A percentile compares a stretch with the other conserved stretches of the same genome.
Evolutionary conservation across 2,797 vertebrate species (phyloP).

Genomic region (Staurois parvus): DNA sequence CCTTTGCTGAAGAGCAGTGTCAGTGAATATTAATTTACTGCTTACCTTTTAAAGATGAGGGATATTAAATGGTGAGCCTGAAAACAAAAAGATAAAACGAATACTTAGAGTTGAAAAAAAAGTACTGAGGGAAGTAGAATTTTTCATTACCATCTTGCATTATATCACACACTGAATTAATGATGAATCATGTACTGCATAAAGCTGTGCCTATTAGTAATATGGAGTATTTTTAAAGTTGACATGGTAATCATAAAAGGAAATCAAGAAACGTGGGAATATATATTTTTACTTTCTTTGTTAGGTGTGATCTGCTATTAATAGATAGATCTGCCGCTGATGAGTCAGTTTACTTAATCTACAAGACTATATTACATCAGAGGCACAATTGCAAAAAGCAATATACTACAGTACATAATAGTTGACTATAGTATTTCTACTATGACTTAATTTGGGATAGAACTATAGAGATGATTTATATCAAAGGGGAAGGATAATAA

Average conservation of each 20-base stretch:
- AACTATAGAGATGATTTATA: no score
- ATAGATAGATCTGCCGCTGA: neutral
- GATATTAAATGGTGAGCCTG: slow-evolving; percentile 63
- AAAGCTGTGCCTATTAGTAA: slow-evolving; percentile 12
- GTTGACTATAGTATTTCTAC: neutral
- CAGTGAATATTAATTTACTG: slow-evolving; percentile 62
- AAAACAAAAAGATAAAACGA: slow-evolving; percentile 51
- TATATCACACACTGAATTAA: slow-evolving; percentile 4
- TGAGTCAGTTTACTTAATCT: neutral
- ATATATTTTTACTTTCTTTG: slow-evolving; percentile 10
- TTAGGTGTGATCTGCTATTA: neutral
- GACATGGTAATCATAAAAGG: slow-evolving; percentile 7
- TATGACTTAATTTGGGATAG: no score
- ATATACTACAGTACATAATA: neutral
- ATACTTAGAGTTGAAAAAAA: slow-evolving; percentile 16
- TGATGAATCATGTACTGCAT: slow-evolving; percentile 9
- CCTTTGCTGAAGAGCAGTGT: slow-evolving; percentile 27
- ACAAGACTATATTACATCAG: neutral
- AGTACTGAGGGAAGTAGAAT: neutral
- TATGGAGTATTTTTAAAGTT: neutral
- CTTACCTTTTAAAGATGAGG: slow-evolving; percentile 69
- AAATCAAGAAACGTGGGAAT: neutral
- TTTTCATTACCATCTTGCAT: slow-evolving; percentile 25
- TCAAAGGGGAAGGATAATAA: no score
- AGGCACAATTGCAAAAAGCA: neutral